Conservation (phyloP, 2,113 vertebrate species). For the Chitala chitala region DNA sequence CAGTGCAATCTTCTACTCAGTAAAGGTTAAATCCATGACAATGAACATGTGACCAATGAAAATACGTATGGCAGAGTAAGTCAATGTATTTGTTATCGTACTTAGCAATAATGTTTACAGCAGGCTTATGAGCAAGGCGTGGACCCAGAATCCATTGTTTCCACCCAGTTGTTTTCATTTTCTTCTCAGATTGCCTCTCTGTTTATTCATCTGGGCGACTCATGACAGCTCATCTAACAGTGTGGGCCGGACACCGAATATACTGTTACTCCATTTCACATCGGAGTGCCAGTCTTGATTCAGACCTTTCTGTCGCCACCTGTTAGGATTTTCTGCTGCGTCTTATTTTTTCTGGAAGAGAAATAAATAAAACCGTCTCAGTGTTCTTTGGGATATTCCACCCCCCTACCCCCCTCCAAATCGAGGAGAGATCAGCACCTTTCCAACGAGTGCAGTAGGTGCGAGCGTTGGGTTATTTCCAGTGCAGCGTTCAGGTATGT, state of each 20-base stretch:
- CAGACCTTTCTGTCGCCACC: constrained; percentile 23
- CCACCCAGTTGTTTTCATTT: neutral
- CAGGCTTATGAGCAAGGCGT: neutral
- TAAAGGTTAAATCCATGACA: too few species aligned
- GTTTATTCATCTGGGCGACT: neutral
- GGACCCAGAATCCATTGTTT: neutral
- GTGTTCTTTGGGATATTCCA: constrained; percentile 24
- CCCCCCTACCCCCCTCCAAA: too few species aligned
- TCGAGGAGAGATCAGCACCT: neutral
- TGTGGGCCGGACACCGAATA: neutral
- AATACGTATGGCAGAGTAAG: neutral
- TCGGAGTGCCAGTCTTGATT: constrained; percentile 28
- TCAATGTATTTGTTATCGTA: neutral
- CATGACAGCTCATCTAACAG: neutral
- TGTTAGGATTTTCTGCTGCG: constrained; percentile 25
- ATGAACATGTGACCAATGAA: neutral
- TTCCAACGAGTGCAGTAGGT: constrained; percentile 32
- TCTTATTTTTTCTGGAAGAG: constrained; percentile 22
- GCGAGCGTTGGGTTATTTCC: constrained; percentile 35
- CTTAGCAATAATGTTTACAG: neutral
- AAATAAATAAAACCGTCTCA: neutral
- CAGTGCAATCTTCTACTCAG: too few species aligned
- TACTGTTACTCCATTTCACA: constrained; percentile 21
- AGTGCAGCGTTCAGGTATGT: constrained; percentile 30
- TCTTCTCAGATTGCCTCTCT: neutral